Conservation (phyloP, 1,140 invertebrate genomes). For the Capitella teleta region DNA sequence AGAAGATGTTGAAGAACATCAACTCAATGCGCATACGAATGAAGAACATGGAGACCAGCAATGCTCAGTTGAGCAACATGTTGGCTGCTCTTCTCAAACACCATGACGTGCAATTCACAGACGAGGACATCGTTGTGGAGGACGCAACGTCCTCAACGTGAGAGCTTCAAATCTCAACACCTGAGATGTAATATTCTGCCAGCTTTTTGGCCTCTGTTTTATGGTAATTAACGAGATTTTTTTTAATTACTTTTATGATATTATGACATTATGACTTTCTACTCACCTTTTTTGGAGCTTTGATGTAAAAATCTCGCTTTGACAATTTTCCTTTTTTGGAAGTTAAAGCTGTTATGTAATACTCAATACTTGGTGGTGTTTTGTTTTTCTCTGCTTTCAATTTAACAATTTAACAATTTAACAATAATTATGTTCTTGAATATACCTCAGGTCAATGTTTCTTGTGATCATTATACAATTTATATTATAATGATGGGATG, state of each 20-base stretch:
- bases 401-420: too few species aligned
- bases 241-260: background rate
- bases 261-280: background rate
- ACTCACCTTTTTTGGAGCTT: background rate
- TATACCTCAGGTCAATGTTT: too few species aligned
- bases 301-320: too few species aligned
- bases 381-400: too few species aligned
- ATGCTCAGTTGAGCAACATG: constrained; percentile 24
- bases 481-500: too few species aligned
- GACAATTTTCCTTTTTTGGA: too few species aligned
- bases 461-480: too few species aligned
- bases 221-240: background rate
- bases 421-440: too few species aligned
- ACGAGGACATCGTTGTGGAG: constrained; percentile 25
- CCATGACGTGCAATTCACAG: constrained; percentile 20
- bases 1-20: constrained; percentile 24
- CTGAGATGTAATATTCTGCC: background rate
- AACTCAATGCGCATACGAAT: constrained; percentile 21
- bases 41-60: constrained; percentile 20
- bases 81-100: constrained; percentile 19
- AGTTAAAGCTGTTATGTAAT: too few species aligned
- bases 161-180: background rate
- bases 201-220: too few species aligned
- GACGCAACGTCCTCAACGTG: constrained; percentile 3
- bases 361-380: too few species aligned